phyloP scores from a whole-genome alignment of 2,888 invertebrate species.

The Xestobium rufovillosum region DNA sequence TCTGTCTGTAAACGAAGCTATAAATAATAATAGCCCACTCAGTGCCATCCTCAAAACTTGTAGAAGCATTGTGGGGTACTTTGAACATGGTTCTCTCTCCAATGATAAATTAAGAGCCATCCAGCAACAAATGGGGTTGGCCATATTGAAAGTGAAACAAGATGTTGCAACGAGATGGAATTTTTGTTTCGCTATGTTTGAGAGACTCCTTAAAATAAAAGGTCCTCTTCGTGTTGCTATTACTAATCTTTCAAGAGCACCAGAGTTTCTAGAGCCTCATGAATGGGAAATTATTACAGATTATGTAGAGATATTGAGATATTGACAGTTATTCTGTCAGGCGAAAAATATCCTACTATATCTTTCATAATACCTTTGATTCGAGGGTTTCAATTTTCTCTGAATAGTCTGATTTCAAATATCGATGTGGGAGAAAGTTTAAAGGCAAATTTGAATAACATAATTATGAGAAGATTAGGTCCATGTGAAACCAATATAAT shows the following conservation, averaged over 20 bases:
- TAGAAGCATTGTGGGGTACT: slow-evolving; percentile 14
- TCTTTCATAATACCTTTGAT: slow-evolving; percentile 24
- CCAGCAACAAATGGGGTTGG: slow-evolving; percentile 21
- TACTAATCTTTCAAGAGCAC: slow-evolving; percentile 16
- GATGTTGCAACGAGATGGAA: slow-evolving; percentile 28
- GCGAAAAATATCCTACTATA: slow-evolving; percentile 25
- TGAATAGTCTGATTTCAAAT: slow-evolving; percentile 9
- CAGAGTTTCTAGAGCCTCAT: slow-evolving; percentile 19
- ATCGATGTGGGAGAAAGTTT: slow-evolving; percentile 17
- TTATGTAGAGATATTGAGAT: slow-evolving; percentile 20
- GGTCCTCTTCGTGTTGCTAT: slow-evolving; percentile 17
- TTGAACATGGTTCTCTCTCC: slow-evolving; percentile 18
- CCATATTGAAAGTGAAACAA: slow-evolving; percentile 26
- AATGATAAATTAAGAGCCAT: slow-evolving; percentile 14
- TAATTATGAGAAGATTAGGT: slow-evolving; percentile 18
- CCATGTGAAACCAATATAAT: slow-evolving; percentile 21
- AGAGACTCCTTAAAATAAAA: slow-evolving; percentile 23
- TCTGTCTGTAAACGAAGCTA: slow-evolving; percentile 19
- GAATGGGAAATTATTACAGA: slow-evolving; percentile 25
- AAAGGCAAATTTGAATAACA: slow-evolving; percentile 14
- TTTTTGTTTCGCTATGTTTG: slow-evolving; percentile 23
- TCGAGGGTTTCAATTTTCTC: slow-evolving; percentile 20
- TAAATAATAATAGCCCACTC: too few species aligned
- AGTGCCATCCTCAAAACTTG: slow-evolving; percentile 13
- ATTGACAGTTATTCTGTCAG: slow-evolving; percentile 23